Evolutionary conservation across 2,888 invertebrate species (phyloP).

Genomic region (Notodonta dromedarius): DNA sequence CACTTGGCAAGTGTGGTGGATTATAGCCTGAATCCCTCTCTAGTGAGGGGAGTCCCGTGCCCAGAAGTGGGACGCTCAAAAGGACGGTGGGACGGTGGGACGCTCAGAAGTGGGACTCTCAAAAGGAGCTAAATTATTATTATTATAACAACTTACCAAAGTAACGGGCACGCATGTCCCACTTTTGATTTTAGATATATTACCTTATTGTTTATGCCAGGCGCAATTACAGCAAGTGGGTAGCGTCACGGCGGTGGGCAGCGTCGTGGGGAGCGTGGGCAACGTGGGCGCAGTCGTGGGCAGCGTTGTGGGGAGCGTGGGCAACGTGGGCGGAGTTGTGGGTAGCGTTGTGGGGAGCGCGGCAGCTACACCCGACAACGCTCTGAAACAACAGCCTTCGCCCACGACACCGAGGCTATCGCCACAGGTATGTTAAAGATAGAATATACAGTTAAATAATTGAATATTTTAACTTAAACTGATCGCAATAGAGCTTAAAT

Average conservation of each 20-base stretch:
- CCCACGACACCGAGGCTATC: slow-evolving; percentile 73
- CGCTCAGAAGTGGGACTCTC: no score
- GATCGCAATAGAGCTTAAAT: not conserved
- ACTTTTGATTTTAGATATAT: no score
- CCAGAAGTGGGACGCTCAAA: no score
- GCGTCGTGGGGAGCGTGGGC: slow-evolving; percentile 43
- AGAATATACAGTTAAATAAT: not conserved
- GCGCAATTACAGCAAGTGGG: slow-evolving; percentile 80
- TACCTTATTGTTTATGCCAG: not conserved
- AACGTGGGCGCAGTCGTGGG: slow-evolving; percentile 45
- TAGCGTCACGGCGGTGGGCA: slow-evolving; percentile 49
- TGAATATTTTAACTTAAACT: no score
- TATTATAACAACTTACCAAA: no score
- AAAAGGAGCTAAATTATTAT: no score
- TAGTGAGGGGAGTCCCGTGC: no score
- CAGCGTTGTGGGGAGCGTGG: slow-evolving; percentile 43
- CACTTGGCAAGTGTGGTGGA: no score
- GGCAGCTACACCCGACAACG: slow-evolving; percentile 57
- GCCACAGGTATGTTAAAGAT: slow-evolving; percentile 62
- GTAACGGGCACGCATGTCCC: no score
- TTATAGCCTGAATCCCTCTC: no score
- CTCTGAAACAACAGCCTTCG: slow-evolving; percentile 73
- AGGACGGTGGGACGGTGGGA: no score
- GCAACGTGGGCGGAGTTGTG: slow-evolving; percentile 45
- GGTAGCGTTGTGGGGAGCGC: slow-evolving; percentile 41